phyloP scores from a whole-genome alignment of 2,113 vertebrate genomes.

The Dunckerocampus dactyliophorus region DNA sequence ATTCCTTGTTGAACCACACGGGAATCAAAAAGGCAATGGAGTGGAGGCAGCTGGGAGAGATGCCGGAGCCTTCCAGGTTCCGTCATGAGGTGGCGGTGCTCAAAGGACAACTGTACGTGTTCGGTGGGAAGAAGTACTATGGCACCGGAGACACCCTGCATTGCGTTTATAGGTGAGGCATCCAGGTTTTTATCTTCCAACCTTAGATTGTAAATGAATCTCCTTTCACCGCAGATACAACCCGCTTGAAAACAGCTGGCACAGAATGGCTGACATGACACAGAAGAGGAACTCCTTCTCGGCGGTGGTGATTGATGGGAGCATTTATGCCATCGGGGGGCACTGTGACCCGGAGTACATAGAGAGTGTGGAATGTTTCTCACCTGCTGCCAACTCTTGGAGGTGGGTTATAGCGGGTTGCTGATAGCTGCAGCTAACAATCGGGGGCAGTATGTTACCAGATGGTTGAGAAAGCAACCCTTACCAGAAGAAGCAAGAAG shows the following conservation, averaged over 20 bases:
- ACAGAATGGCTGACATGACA: conserved; percentile 60
- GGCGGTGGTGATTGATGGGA: conserved; percentile 49
- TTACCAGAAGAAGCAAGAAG: no score
- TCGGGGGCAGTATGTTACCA: no score
- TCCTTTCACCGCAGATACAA: conserved; percentile 56
- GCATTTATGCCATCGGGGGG: conserved; percentile 66
- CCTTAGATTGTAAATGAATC: neutral
- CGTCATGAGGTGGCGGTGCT: conserved; percentile 76
- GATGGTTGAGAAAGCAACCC: no score
- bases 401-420: conserved; percentile 45
- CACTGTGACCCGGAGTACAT: conserved; percentile 37
- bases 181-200: neutral
- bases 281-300: conserved; percentile 60
- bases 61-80: conserved; percentile 79
- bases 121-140: conserved; percentile 86
- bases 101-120: conserved; percentile 76
- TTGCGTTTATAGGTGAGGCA: conserved; percentile 78
- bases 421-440: neutral
- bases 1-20: conserved; percentile 75
- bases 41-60: conserved; percentile 78
- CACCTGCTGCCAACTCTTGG: conserved; percentile 63
- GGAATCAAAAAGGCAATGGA: conserved; percentile 81
- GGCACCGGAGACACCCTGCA: conserved; percentile 72
- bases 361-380: conserved; percentile 67
- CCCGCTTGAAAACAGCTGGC: conserved; percentile 59